phyloP scores from a whole-genome alignment of 2,113 vertebrate genomes.

The Porphyrio hochstetteri region DNA sequence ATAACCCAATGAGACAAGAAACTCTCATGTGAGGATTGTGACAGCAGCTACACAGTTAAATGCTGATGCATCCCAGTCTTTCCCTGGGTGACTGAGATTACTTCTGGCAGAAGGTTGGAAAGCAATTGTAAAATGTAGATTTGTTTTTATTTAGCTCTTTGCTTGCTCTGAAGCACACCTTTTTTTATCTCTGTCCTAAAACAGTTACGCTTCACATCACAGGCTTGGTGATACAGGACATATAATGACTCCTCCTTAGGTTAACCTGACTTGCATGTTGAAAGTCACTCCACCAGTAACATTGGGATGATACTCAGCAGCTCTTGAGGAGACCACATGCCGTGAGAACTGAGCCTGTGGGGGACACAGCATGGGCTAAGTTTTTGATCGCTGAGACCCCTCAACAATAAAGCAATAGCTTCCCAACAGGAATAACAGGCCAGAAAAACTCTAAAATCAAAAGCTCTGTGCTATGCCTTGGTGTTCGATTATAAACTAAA shows the following conservation, averaged over 20 bases:
- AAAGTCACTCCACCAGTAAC: background rate
- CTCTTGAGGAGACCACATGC: background rate
- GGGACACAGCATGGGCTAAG: background rate
- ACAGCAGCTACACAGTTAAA: too few relatives aligned
- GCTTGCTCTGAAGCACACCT: background rate
- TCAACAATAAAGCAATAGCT: background rate
- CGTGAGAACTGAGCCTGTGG: background rate
- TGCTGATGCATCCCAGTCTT: background rate
- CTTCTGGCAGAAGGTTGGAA: conserved; percentile 4
- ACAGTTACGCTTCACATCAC: background rate
- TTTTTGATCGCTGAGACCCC: background rate
- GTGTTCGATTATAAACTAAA: background rate
- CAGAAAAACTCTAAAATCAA: background rate
- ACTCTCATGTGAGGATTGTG: background rate
- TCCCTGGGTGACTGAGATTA: background rate
- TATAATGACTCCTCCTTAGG: background rate
- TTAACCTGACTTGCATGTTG: background rate
- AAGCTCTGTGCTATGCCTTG: background rate
- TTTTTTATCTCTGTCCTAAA: background rate
- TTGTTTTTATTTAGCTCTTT: conserved; percentile 18
- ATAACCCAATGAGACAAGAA: background rate
- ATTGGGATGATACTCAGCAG: background rate
- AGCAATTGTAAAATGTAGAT: background rate
- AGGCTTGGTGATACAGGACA: background rate
- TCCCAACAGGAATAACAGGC: background rate